Percentiles rank a stretch among this genome's conserved stretches.
These are phyloP conservation scores for Parasteatoda lunata DNA, from an alignment of 2,888 invertebrate genomes.

Conservation along the genomic window DNA sequence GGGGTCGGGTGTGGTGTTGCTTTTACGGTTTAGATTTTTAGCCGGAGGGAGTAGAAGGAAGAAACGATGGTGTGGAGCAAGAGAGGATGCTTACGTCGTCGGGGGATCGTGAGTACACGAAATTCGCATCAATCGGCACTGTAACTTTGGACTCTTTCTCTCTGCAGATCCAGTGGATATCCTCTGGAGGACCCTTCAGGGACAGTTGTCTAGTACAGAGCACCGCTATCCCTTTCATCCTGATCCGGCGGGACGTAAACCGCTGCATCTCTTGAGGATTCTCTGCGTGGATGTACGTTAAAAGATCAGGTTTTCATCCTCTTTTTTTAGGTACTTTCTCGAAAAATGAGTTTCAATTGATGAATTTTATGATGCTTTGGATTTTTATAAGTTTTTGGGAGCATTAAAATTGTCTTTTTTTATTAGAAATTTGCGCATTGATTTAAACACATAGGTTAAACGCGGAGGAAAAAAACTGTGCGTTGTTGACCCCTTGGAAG, in stretches of 20 bases:
- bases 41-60: neutral
- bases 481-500: no score
- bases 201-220: conserved; percentile 23
- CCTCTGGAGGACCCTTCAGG: conserved; percentile 25
- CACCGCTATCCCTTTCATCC: neutral
- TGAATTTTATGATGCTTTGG: no score
- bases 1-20: neutral
- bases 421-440: no score
- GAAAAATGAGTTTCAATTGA: no score
- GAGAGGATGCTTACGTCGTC: conserved; percentile 1
- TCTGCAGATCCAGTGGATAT: neutral
- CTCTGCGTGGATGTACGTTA: neutral
- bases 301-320: no score
- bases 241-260: neutral
- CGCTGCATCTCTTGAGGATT: neutral
- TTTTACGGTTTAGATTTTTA: conserved; percentile 22
- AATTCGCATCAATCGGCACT: conserved; percentile 63
- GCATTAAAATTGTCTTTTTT: no score
- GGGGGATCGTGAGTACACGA: conserved; percentile 42
- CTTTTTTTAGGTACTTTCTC: no score
- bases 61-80: neutral
- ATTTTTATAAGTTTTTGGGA: no score
- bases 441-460: no score
- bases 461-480: no score
- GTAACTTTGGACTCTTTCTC: conserved; percentile 46